These are phyloP conservation scores for Tapirus terrestris DNA, from an alignment of 2,113 vertebrate species.

Conservation along the genomic window DNA sequence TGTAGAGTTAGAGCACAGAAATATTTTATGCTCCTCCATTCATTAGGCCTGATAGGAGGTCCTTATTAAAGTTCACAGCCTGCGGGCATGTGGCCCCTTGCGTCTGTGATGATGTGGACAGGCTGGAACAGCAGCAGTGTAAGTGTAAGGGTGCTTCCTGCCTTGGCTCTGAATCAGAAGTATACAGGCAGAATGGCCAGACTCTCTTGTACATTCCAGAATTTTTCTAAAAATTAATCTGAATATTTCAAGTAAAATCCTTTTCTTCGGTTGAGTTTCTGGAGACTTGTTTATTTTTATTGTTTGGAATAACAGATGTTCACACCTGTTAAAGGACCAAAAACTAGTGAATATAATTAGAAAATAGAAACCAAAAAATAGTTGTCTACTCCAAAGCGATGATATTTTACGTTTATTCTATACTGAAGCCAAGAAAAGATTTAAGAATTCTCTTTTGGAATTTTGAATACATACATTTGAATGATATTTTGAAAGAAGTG, in stretches of 20 bases:
- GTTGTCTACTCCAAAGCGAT: neutral
- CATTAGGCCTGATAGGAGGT: neutral
- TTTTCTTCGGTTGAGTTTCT: neutral
- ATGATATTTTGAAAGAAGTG: conserved; percentile 34
- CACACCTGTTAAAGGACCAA: neutral
- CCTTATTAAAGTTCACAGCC: neutral
- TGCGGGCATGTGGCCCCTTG: neutral
- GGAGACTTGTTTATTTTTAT: neutral
- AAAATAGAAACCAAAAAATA: neutral
- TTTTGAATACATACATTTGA: conserved; percentile 27
- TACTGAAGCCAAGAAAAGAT: neutral
- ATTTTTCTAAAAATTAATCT: neutral
- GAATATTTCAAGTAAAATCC: conserved; percentile 20
- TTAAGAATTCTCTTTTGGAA: neutral
- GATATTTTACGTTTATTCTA: conserved; percentile 5
- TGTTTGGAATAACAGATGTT: neutral
- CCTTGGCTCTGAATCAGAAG: neutral
- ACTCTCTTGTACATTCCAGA: neutral
- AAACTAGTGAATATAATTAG: neutral
- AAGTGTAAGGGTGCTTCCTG: neutral
- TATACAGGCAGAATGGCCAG: too few species aligned
- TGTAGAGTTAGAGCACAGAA: neutral
- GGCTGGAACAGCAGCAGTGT: neutral
- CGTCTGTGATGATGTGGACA: neutral
- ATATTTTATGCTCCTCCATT: neutral